Percentiles rank a stretch among this genome's conserved stretches.
Evolutionary conservation across 2,888 invertebrate genomes (phyloP).

Genomic region (Scaptomyza polygonia): DNA sequence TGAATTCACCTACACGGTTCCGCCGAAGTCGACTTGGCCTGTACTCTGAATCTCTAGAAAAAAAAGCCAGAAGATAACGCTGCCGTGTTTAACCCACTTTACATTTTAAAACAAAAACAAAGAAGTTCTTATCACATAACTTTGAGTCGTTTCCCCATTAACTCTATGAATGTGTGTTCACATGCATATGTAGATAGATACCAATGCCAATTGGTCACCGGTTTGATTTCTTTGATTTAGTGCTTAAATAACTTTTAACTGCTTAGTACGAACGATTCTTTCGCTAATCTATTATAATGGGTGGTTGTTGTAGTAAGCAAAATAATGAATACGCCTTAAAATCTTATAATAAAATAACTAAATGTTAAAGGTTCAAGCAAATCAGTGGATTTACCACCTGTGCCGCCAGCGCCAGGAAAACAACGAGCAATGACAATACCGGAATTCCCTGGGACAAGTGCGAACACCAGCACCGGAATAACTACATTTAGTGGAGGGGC

Average conservation of each 20-base stretch:
- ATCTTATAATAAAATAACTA: constrained; percentile 15
- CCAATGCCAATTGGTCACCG: constrained; percentile 68
- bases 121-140: constrained; percentile 63
- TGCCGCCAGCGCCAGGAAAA: constrained; percentile 65
- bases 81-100: constrained; percentile 70
- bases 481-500: constrained; percentile 34
- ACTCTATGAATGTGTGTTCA: constrained; percentile 11
- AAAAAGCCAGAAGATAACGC: constrained; percentile 39
- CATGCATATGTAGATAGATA: constrained; percentile 30
- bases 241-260: constrained; percentile 57
- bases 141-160: constrained; percentile 62
- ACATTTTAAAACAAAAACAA: constrained; percentile 69
- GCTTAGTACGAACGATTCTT: constrained; percentile 13
- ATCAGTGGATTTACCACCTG: constrained; percentile 71
- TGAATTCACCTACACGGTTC: constrained; percentile 28
- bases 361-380: constrained; percentile 66
- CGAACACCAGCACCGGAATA: constrained; percentile 36
- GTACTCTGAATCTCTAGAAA: constrained; percentile 42
- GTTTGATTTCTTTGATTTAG: constrained; percentile 71
- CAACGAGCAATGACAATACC: constrained; percentile 52
- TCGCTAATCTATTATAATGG: constrained; percentile 53
- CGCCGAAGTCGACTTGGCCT: constrained; percentile 38
- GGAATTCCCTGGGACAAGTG: constrained; percentile 53
- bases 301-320: constrained; percentile 71
- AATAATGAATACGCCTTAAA: neutral